Evolutionary conservation across 2,113 vertebrate species (phyloP), one percentile per base, ranked within the genome.

Genomic region (Bucco capensis): DNA sequence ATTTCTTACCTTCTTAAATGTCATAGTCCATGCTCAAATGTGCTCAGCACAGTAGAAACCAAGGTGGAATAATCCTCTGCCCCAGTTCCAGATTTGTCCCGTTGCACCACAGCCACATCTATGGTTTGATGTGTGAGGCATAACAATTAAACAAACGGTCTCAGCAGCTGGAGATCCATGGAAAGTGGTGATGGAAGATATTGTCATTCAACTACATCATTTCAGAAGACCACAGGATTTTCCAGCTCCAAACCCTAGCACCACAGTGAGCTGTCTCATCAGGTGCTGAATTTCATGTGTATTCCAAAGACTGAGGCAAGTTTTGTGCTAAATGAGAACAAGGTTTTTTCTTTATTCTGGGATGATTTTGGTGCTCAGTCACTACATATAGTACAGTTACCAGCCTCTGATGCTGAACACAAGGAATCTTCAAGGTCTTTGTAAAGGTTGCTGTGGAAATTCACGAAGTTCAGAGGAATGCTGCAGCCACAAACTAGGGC

Each of bases 1-100:
- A 53, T 25, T 69, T 82, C 87, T 92, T 83, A 93, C 91, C 82
- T 94, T n/a, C 27, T 87, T 70, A 58, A 50, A 65, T 46, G 53
- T 28, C 23, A n/a, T 0, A 0, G 28, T 47, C 78, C 25, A 7
- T 40, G 60, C 33, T 79, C 37, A 53, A 44, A 23, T 31, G 19
- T 62, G 56, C 24, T 81, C 49, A 67, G 37, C 14, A 9, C n/a
- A 64, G 50, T 1, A 93, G 61, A 51, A 92, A 75, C 14, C 16
- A 11, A 69, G 37, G 21, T 61, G 56, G 30, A 88, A 77, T 23
- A 47, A 30, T 73, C 33, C 21, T 70, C 23, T 80, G 31, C 21
- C 31, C 19, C 65, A 71, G 61, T 22, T 88, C 70, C 78, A 42
- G 25, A 23, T 77, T 69, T 57, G 30, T 78, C 47, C 44, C 14